These are phyloP conservation scores for Papilio polyxenes DNA, from an alignment of 1,140 invertebrate genomes.

Conservation along the genomic window DNA sequence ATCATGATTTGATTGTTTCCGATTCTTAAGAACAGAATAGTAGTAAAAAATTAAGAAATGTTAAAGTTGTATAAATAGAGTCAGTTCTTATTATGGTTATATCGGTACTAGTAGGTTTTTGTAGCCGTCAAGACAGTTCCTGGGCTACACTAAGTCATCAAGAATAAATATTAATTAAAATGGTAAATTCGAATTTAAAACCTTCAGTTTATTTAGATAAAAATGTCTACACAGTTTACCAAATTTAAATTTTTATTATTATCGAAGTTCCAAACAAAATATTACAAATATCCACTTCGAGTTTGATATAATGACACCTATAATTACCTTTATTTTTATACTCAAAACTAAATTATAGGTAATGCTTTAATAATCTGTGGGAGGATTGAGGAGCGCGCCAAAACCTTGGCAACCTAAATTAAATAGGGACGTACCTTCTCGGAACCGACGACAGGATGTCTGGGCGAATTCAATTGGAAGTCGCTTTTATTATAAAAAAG, in stretches of 20 bases:
- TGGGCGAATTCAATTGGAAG: constrained; percentile 26
- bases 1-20: no score
- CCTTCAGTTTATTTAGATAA: no score
- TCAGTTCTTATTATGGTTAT: no score
- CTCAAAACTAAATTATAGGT: neutral
- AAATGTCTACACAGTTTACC: no score
- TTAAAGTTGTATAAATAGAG: no score
- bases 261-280: neutral
- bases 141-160: no score
- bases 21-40: no score
- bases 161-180: no score
- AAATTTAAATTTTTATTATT: neutral
- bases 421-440: constrained; percentile 36
- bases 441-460: constrained; percentile 37
- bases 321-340: constrained; percentile 15
- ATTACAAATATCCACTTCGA: neutral
- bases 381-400: constrained; percentile 29
- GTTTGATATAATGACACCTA: neutral
- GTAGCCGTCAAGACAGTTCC: no score
- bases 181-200: no score
- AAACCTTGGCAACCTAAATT: constrained; percentile 30
- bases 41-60: no score
- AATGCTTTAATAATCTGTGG: constrained; percentile 16
- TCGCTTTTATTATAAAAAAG: constrained; percentile 35
- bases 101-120: no score